These are phyloP conservation scores for Mesoligia furuncula DNA, from an alignment of 2,888 invertebrate genomes.

Conservation along the genomic window DNA sequence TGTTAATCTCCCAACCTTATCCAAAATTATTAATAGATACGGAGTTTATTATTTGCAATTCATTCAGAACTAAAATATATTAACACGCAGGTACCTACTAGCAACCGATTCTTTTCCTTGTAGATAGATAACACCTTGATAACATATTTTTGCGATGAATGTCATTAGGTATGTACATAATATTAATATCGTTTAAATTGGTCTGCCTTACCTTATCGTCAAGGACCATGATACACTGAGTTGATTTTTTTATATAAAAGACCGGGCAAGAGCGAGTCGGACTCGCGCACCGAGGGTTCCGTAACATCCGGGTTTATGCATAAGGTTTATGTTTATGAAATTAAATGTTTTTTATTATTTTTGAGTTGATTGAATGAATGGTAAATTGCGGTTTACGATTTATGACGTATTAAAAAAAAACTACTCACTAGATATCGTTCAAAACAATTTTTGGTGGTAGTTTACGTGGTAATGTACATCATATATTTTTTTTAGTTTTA, in stretches of 20 bases:
- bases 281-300: no score
- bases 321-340: no score
- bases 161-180: background rate
- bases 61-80: background rate
- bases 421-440: no score
- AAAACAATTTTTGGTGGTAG: no score
- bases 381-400: no score
- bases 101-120: conserved; percentile 5
- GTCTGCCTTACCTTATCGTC: background rate
- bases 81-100: background rate
- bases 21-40: background rate
- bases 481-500: no score
- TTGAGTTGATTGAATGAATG: no score
- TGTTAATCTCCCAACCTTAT: conserved; percentile 1
- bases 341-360: no score
- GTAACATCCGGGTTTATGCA: no score
- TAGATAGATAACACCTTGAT: conserved; percentile 36
- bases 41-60: conserved; percentile 10
- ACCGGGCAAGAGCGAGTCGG: no score
- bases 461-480: no score
- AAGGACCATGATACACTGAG: background rate
- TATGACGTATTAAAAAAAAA: no score
- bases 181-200: conserved; percentile 5
- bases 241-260: background rate
- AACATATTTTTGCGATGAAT: conserved; percentile 45